Base-by-base conservation (phyloP, 2,888 invertebrate genomes). In the Tridacna crocea region DNA sequence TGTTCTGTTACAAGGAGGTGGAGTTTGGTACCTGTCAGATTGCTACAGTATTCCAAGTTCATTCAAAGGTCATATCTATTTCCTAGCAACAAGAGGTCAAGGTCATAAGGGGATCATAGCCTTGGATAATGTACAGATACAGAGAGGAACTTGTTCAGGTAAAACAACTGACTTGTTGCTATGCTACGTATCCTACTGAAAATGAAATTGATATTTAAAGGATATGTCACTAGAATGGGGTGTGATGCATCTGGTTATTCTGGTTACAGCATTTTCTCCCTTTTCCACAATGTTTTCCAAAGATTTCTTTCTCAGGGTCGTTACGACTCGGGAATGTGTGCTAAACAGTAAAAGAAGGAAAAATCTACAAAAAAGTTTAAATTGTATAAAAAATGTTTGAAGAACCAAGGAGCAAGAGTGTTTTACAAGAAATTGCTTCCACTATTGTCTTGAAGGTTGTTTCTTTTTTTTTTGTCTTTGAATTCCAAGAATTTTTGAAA, bases 31-130 rank as follows among this genome's bases (percentile, higher is more conserved):
- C 55, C 15, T 55, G 55, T 55, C 55, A 19, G 55, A 55, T 55
- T 55, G 55, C 19, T 55, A 55, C 19, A 55, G 17, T 19, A 55
- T 55, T 55, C 55, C 55, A 15, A 55, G 55, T 55, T 15, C 17
- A 19, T 55, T 55, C 55, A 55, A 55, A 55, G 55, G 55, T 19
- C 55, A 55, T 55, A 55, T 55, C 19, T 19, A 55, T 55, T 55
- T 55, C 55, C 55, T 55, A 55, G 55, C 55, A 55, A 55, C 55
- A 55, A 55, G 55, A 55, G 55, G 55, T 55, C 55, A 55, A 55
- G 55, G 55, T 19, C 55, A 55, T 55, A 11, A 55, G 1, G 55
- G 55, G 55, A 3, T 55, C 15, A 55, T 55, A 6, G 3, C 55
- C 55, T 55, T 55, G 55, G 55, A 55, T 55, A 19, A 55, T 55